phyloP scores from a whole-genome alignment of 2,888 invertebrate genomes.

The Agonopterix subpropinquella region DNA sequence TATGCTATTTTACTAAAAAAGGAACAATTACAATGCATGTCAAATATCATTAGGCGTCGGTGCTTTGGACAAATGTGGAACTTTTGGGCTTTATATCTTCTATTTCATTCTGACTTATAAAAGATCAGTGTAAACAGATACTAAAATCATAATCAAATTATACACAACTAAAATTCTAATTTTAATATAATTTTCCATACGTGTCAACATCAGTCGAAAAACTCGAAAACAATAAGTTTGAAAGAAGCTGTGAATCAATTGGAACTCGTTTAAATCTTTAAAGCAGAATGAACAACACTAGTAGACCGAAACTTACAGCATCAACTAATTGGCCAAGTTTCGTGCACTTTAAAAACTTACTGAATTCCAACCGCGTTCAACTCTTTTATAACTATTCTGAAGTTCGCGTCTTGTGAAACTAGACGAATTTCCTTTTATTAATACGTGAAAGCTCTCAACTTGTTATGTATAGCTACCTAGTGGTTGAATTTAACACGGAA shows the following conservation, averaged over 20 bases:
- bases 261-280: conserved; percentile 17
- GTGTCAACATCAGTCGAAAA: background rate
- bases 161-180: too few relatives aligned
- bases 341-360: conserved; percentile 47
- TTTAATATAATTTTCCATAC: too few relatives aligned
- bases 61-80: too few relatives aligned
- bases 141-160: too few relatives aligned
- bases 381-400: conserved; percentile 9
- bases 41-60: too few relatives aligned
- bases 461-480: background rate
- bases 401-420: conserved; percentile 1
- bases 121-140: too few relatives aligned
- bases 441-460: background rate
- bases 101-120: too few relatives aligned
- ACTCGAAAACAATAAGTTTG: background rate
- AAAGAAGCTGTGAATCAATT: conserved; percentile 14
- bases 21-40: too few relatives aligned
- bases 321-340: conserved; percentile 57
- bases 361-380: conserved; percentile 32
- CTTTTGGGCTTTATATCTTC: too few relatives aligned
- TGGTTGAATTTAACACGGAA: conserved; percentile 23
- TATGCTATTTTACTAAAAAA: too few relatives aligned
- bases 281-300: conserved; percentile 26
- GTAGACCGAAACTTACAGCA: conserved; percentile 30
- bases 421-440: background rate